phyloP scores from a whole-genome alignment of 2,797 vertebrate genomes.

The Channa striata region DNA sequence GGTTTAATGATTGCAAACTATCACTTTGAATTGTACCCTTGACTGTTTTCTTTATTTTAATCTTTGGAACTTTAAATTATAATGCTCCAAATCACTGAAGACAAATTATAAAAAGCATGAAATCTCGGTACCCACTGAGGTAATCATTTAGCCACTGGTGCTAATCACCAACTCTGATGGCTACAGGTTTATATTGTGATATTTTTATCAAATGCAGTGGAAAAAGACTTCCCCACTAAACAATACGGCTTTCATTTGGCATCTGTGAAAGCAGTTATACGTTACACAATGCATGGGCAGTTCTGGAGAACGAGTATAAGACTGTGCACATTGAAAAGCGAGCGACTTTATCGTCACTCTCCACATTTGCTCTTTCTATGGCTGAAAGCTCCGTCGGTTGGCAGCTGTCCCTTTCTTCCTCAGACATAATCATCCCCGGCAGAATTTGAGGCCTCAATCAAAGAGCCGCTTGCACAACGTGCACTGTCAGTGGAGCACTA shows the following conservation, averaged over 20 bases:
- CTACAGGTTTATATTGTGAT: not conserved
- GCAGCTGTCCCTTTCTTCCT: conserved; percentile 64
- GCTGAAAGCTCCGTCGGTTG: conserved; percentile 59
- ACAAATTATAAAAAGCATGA: not conserved
- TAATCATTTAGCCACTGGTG: not conserved
- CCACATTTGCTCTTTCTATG: conserved; percentile 57
- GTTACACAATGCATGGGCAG: conserved; percentile 1
- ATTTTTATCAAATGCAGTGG: conserved; percentile 8
- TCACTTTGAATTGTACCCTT: not conserved
- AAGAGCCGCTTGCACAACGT: conserved; percentile 36
- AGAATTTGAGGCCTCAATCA: conserved; percentile 62
- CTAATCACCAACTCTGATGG: conserved; percentile 7
- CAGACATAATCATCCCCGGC: conserved; percentile 57
- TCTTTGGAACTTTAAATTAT: not conserved
- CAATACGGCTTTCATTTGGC: conserved; percentile 6
- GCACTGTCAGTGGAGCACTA: conserved; percentile 36
- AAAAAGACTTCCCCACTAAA: not conserved
- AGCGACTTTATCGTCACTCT: conserved; percentile 48
- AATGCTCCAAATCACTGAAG: not conserved
- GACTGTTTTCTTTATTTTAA: not conserved
- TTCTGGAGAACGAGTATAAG: not conserved
- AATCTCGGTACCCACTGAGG: not conserved
- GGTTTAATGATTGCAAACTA: not conserved
- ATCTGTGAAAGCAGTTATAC: not conserved
- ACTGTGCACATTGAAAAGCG: not conserved